A percentile compares a stretch with the other conserved stretches of the same genome.
These are phyloP conservation scores for Xyrauchen texanus DNA, from an alignment of 2,113 vertebrate species.

Conservation along the genomic window DNA sequence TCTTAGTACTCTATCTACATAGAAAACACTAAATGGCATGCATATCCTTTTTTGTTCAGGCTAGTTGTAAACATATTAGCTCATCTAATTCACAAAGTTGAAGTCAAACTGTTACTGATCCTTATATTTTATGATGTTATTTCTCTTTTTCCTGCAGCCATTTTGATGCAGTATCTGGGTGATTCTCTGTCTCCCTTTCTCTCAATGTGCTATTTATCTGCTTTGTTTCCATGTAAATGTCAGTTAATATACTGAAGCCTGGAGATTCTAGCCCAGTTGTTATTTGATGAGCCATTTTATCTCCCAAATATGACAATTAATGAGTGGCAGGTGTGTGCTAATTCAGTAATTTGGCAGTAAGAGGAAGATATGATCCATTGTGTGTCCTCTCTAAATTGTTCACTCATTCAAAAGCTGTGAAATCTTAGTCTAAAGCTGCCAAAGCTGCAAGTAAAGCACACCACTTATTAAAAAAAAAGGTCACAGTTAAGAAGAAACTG, in stretches of 20 bases:
- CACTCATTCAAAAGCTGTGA: not conserved
- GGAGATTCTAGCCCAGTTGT: not conserved
- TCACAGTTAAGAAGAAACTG: conserved; percentile 4
- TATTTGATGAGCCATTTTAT: conserved; percentile 16
- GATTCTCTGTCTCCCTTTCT: not conserved
- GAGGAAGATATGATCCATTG: not conserved
- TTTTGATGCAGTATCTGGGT: not conserved
- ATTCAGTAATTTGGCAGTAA: not conserved
- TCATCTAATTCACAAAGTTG: not conserved
- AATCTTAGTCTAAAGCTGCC: not conserved
- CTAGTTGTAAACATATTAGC: not conserved
- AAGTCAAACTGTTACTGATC: conserved; percentile 1
- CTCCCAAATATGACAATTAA: conserved; percentile 19
- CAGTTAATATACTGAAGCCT: not conserved
- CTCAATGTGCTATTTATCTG: not conserved
- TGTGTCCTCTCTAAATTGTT: not conserved
- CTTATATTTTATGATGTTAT: not conserved
- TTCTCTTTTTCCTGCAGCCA: not conserved
- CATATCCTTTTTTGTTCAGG: not conserved
- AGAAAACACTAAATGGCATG: not conserved
- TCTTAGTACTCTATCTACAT: not conserved
- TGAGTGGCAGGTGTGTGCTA: conserved; percentile 8
- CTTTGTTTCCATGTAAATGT: conserved; percentile 14
- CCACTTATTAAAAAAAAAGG: conserved; percentile 8
- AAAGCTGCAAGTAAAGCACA: not conserved